phyloP scores from a whole-genome alignment of 1,140 invertebrate genomes.

The Drosophila pachea region DNA sequence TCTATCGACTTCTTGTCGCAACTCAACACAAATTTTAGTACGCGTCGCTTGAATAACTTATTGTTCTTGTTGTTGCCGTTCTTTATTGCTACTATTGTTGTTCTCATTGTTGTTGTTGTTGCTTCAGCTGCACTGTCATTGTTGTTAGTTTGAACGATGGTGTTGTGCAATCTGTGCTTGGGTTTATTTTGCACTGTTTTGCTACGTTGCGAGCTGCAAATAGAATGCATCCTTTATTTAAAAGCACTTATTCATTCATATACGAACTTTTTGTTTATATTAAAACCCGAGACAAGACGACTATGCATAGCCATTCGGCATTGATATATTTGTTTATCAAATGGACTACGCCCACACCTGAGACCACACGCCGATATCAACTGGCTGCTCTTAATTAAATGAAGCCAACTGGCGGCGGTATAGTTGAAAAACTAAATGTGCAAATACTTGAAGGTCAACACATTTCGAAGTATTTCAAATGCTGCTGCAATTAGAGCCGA shows the following conservation, averaged over 20 bases:
- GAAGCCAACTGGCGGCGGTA: constrained; percentile 27
- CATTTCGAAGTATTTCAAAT: constrained; percentile 50
- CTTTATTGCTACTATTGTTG: too few relatives aligned
- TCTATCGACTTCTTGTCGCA: constrained; percentile 58
- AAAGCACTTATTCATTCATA: constrained; percentile 65
- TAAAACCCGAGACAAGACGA: constrained; percentile 35
- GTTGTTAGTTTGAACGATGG: constrained; percentile 31
- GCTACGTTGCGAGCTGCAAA: constrained; percentile 41
- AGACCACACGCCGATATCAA: neutral
- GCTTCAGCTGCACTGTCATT: constrained; percentile 4
- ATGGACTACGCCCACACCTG: neutral
- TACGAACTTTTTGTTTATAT: constrained; percentile 61
- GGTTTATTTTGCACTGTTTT: constrained; percentile 63
- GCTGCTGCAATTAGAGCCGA: constrained; percentile 55
- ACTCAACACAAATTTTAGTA: constrained; percentile 60
- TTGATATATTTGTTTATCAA: constrained; percentile 30
- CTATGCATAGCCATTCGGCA: constrained; percentile 9
- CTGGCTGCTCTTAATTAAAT: constrained; percentile 58
- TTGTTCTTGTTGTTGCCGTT: constrained; percentile 46
- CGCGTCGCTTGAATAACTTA: constrained; percentile 58
- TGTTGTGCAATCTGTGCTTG: constrained; percentile 64
- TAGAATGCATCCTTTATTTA: constrained; percentile 63
- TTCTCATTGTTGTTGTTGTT: constrained; percentile 32
- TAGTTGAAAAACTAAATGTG: constrained; percentile 12
- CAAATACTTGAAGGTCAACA: constrained; percentile 71